A percentile compares a stretch with the other conserved stretches of the same genome.
phyloP scores from a whole-genome alignment of 2,797 vertebrate genomes.

The Scolopax bukidnonensis region DNA sequence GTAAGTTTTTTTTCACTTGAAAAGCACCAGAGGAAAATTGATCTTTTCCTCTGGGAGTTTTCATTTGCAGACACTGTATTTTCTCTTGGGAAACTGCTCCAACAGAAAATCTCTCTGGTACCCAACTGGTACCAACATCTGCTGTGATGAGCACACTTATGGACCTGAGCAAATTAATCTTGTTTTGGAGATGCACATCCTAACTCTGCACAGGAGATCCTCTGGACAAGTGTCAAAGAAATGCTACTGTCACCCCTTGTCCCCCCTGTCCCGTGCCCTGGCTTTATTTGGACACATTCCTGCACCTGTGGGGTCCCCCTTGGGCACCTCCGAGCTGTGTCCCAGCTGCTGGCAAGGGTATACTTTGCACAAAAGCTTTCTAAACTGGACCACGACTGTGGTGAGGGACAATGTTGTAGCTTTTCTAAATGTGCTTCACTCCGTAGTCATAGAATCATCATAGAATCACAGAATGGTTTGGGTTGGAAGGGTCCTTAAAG shows the following conservation, averaged over 20 bases:
- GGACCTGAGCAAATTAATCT: neutral
- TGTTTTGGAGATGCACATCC: neutral
- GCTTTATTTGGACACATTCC: neutral
- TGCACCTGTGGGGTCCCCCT: neutral
- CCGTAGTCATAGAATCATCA: neutral
- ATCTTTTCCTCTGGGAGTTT: neutral
- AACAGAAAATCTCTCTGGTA: neutral
- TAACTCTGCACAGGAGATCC: accelerated
- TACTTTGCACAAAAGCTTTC: neutral
- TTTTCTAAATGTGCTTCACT: neutral
- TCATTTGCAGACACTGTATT: neutral
- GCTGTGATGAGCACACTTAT: neutral
- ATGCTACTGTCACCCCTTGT: neutral
- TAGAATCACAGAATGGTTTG: no score
- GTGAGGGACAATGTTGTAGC: neutral
- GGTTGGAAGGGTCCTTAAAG: no score
- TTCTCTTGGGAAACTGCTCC: neutral
- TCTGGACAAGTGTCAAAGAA: neutral
- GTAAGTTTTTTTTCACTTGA: neutral
- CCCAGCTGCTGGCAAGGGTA: neutral
- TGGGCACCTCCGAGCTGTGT: neutral
- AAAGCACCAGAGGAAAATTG: neutral
- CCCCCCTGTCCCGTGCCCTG: neutral
- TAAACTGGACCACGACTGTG: neutral
- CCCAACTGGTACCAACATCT: neutral